A percentile compares a stretch with the other conserved stretches of the same genome.
Evolutionary conservation across 2,888 invertebrate genomes (phyloP).

Genomic region (Eupithecia exiguata): DNA sequence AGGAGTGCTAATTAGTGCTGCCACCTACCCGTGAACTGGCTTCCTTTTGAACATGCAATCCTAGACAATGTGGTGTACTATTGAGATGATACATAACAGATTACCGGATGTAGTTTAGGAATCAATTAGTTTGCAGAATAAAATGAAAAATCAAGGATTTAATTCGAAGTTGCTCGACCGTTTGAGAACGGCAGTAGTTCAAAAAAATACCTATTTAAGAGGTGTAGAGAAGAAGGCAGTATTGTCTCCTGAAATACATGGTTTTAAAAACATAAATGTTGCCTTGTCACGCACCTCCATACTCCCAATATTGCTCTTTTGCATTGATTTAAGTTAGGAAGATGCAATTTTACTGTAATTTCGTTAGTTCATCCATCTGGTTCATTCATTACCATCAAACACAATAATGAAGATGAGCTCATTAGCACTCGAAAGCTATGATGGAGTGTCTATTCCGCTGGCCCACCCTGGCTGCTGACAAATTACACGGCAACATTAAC

Average conservation of each 20-base stretch:
- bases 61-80: background rate
- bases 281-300: no score
- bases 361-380: background rate
- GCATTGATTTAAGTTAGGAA: background rate
- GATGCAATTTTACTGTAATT: background rate
- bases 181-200: no score
- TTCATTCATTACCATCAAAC: background rate
- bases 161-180: background rate
- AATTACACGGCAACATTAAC: constrained; percentile 23
- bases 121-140: background rate
- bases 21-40: constrained; percentile 30
- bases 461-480: constrained; percentile 27
- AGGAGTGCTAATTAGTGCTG: constrained; percentile 23
- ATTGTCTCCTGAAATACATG: background rate
- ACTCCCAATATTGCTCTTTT: no score
- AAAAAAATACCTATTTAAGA: no score
- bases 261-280: background rate
- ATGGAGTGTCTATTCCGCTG: constrained; percentile 14
- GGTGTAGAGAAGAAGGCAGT: background rate
- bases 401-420: background rate
- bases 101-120: background rate
- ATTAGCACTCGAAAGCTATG: constrained; percentile 27
- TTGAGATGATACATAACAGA: background rate
- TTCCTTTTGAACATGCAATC: constrained; percentile 22
- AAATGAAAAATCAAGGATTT: background rate